Evolutionary conservation across 2,888 invertebrate species (phyloP).

Genomic region (Zygaena filipendulae): DNA sequence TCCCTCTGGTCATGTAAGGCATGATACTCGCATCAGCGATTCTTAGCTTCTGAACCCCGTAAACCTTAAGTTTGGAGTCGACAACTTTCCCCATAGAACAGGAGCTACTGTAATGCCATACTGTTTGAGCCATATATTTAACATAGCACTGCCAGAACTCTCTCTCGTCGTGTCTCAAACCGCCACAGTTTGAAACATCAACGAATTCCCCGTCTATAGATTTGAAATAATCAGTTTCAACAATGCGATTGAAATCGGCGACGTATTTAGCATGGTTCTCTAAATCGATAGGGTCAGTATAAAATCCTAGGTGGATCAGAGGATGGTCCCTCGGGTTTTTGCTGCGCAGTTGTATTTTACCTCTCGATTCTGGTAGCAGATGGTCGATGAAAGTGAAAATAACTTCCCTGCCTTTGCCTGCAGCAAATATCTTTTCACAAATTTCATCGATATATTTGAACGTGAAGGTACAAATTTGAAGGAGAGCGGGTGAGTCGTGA

Average conservation of each 20-base stretch:
- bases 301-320: slow-evolving; percentile 67
- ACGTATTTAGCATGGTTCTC: slow-evolving; percentile 38
- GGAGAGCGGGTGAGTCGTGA: slow-evolving; percentile 4
- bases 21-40: slow-evolving; percentile 82
- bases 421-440: slow-evolving; percentile 19
- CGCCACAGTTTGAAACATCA: too few relatives aligned
- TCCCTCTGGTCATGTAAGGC: slow-evolving; percentile 79
- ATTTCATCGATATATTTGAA: slow-evolving; percentile 19
- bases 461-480: slow-evolving; percentile 16
- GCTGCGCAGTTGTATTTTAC: slow-evolving; percentile 59
- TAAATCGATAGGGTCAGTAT: slow-evolving; percentile 59
- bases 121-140: slow-evolving; percentile 19
- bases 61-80: too few relatives aligned
- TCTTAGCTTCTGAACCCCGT: slow-evolving; percentile 22
- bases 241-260: slow-evolving; percentile 25
- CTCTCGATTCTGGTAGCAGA: slow-evolving; percentile 57
- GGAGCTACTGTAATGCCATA: slow-evolving; percentile 25
- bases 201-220: too few relatives aligned
- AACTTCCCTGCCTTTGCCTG: slow-evolving; percentile 15
- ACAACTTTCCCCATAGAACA: too few relatives aligned
- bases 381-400: slow-evolving; percentile 15
- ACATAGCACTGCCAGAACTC: slow-evolving; percentile 24
- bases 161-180: too few relatives aligned
- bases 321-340: slow-evolving; percentile 64
- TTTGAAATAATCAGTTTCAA: too few relatives aligned